A percentile compares a stretch with the other conserved stretches of the same genome.
phyloP scores from a whole-genome alignment of 1,140 invertebrate genomes.

The Calliphora vicina region DNA sequence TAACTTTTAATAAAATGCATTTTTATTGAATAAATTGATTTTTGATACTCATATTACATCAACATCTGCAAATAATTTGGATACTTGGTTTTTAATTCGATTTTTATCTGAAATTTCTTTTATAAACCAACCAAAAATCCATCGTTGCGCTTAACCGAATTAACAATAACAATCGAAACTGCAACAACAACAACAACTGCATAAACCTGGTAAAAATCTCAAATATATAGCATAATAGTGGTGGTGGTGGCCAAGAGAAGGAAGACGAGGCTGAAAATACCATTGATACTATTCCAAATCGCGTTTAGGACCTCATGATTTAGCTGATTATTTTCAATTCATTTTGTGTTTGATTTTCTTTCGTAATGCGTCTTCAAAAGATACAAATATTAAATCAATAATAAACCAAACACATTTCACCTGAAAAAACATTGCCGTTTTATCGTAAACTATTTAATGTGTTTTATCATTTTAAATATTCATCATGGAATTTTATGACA shows the following conservation, averaged over 20 bases:
- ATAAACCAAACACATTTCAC: background rate
- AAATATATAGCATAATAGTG: conserved; percentile 39
- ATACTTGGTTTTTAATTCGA: background rate
- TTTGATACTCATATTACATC: too few species aligned
- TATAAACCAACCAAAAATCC: background rate
- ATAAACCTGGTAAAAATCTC: background rate
- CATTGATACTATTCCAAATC: conserved; percentile 58
- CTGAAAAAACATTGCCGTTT: background rate
- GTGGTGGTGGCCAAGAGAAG: conserved; percentile 52
- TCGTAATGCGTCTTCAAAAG: too few species aligned
- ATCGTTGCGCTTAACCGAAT: background rate
- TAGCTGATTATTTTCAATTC: background rate
- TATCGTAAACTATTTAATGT: background rate
- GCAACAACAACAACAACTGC: background rate
- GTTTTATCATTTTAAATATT: too few species aligned
- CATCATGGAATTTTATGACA: too few species aligned
- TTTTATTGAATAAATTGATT: too few species aligned
- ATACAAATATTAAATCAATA: background rate
- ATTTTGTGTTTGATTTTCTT: background rate
- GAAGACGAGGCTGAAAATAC: conserved; percentile 60
- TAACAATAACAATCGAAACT: background rate
- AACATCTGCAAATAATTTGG: background rate
- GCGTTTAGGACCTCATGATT: conserved; percentile 46
- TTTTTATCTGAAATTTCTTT: background rate
- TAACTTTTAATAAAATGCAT: background rate